Evolutionary conservation across 2,888 invertebrate species (phyloP), one percentile per base, ranked within the genome.

Genomic region (Cephus pulcher): DNA sequence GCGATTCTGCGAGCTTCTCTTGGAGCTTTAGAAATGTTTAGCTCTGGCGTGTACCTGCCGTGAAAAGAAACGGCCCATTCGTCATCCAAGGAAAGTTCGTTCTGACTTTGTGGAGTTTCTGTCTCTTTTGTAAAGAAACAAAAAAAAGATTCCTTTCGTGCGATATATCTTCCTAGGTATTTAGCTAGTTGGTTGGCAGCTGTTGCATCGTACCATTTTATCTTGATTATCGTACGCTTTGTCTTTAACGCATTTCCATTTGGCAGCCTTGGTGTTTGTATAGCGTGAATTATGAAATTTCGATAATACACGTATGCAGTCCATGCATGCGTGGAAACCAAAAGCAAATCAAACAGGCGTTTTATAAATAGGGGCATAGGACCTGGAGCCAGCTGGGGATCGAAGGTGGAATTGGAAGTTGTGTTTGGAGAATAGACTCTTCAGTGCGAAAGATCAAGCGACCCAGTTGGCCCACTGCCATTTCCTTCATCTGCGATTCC

Each of bases 381-480:
- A 40, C 30, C 68, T n/a, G 35, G 69, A 37, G 74, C 33, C 34
- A 34, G 69, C 70, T 56, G 69, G 56, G 68, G 33, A 33, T 40
- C 68, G 56, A 78, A 33, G 34, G 33, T 75, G 34, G 34, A 30
- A 74, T 37, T 30, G 68, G 71, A 74, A 75, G 79, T 81, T 78
- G 79, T 82, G 80, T 84, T 84, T 84, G 80, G 84, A 81, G 83
- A 80, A 81, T 79, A 37, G 74, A 75, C 79, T 80, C 79, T 80
- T 81, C 34, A 76, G 71, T 79, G 78, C 77, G 84, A 81, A 84
- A 85, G 86, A 86, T 86, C 86, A 84, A 84, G 82, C 83, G 88
- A 88, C 84, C 84, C 82, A 85, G 84, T 86, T 87, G 87, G 86
- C 86, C 78, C 80, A 76, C 76, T 79, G 83, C 87, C 86, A 86